Evolutionary conservation across 2,113 vertebrate species (phyloP).

Genomic region (Colistium nudipinnis): DNA sequence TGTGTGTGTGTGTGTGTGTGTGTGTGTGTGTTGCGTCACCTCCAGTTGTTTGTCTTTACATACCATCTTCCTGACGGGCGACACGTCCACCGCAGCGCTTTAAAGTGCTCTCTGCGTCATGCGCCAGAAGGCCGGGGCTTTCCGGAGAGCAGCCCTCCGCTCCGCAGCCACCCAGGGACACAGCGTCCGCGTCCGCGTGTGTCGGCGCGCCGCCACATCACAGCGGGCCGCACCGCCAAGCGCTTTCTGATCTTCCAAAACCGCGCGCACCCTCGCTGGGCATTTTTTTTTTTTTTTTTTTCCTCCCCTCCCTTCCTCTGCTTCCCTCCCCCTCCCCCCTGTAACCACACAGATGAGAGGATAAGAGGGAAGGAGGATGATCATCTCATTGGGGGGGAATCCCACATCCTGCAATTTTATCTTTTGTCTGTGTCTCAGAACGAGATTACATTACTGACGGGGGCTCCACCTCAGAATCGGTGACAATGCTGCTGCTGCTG

Average conservation of each 20-base stretch:
- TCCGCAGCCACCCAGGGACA: conserved; percentile 47
- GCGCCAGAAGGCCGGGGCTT: conserved; percentile 36
- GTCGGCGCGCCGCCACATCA: conserved; percentile 65
- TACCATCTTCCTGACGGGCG: neutral
- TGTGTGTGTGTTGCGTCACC: neutral
- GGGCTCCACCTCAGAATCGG: neutral
- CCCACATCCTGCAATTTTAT: conserved; percentile 71
- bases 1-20: neutral
- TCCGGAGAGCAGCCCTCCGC: conserved; percentile 39
- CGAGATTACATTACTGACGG: conserved; percentile 15
- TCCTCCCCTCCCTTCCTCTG: conserved; percentile 48
- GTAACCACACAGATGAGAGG: conserved; percentile 56
- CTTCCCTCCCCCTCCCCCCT: neutral
- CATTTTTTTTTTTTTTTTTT: too few relatives aligned
- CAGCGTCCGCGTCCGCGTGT: conserved; percentile 63
- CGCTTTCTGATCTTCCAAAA: conserved; percentile 54
- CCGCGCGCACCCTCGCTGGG: conserved; percentile 26
- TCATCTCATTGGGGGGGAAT: conserved; percentile 49
- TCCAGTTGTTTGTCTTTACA: neutral
- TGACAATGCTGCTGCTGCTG: too few relatives aligned
- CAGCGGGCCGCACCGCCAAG: conserved; percentile 44
- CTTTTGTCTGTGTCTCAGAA: conserved; percentile 32
- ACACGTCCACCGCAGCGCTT: conserved; percentile 13
- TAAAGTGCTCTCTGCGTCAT: conserved; percentile 12
- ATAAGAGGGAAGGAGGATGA: conserved; percentile 48